Conservation (phyloP, 2,888 invertebrate species). For the Petrolisthes manimaculis region DNA sequence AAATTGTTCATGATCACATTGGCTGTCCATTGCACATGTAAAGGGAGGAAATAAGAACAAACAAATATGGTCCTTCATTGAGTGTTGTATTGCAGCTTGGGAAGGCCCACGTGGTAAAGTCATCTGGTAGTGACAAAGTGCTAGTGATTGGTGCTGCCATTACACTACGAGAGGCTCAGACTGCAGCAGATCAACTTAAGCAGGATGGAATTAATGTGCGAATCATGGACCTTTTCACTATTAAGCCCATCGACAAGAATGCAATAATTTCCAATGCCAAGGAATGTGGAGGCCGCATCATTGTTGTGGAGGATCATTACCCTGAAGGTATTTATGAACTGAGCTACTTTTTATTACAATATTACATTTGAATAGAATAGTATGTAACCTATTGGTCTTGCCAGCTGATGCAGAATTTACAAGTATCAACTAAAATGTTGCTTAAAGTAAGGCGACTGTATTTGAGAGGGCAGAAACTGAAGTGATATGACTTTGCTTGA, state of each 20-base stretch:
- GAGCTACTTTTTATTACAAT: neutral
- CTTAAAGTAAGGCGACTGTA: too few species aligned
- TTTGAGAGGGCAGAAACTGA: too few species aligned
- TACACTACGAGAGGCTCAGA: constrained; percentile 90
- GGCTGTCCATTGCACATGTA: too few species aligned
- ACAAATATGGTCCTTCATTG: too few species aligned
- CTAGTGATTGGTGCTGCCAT: constrained; percentile 93
- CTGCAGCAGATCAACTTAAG: constrained; percentile 83
- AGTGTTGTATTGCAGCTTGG: constrained; percentile 75
- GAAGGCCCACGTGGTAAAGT: constrained; percentile 82
- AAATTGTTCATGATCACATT: too few species aligned
- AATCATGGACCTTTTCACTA: constrained; percentile 94
- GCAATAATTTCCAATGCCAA: constrained; percentile 82
- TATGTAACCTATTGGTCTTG: too few species aligned
- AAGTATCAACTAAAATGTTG: too few species aligned
- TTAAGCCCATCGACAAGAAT: constrained; percentile 92
- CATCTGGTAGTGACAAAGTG: constrained; percentile 76
- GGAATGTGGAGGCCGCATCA: constrained; percentile 82
- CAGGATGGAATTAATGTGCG: constrained; percentile 81
- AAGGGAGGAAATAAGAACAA: too few species aligned
- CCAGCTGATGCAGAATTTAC: too few species aligned
- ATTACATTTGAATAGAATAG: too few species aligned
- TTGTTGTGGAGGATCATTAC: constrained; percentile 98
- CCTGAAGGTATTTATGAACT: constrained; percentile 77
- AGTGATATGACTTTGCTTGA: too few species aligned